Evolutionary conservation across 1,140 invertebrate genomes (phyloP), one percentile per base, ranked within the genome.

Genomic region (Leptoteleia sp.): DNA sequence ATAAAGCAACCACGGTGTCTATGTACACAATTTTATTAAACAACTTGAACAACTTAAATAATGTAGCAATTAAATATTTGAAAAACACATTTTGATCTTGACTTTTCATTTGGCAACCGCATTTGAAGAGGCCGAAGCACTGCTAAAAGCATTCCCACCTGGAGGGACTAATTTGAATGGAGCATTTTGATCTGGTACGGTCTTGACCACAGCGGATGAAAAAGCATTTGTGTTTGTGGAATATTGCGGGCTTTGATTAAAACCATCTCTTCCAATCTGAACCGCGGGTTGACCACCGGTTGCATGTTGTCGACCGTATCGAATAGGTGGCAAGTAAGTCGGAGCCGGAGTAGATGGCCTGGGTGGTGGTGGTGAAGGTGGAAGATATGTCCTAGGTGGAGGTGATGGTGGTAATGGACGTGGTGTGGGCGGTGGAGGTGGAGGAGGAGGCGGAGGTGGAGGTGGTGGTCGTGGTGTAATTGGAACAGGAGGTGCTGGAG

Each of bases 281-380:
- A 54, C 35, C 5, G 27, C 33, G 13, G 4, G 5, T 38, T 25
- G 17, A 1, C 25, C 4, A n/a, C 16, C 19, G 19, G 5, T 13
- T 8, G 47, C 15, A 45, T 17, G 43, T 19, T 68, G 50, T 38
- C 64, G 11, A 29, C 64, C 64, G 52, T 48, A 47, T 38, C 64
- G n/a, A 6, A 68, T 15, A 17, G 64, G 64, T 19, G 64, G 64
- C 22, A 68, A 8, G 22, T 68, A 68, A 0, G 64, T 68, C 2
- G 64, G 64, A 9, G 50, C 64, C 13, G 64, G 64, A 9, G 64
- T 68, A 6, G 64, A 54, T 19, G 62, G 48, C 17, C 62, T 40
- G 4, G 15, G 27, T 11, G 62, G 47, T 27, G 11, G 35, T 4
- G 27, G 19, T 19, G 61, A 40, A 0, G 48, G 19, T 22, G 62